Percentiles rank a stretch among this genome's conserved stretches.
These are phyloP conservation scores for Smittia aterrima DNA, from an alignment of 2,888 invertebrate species.

Conservation along the genomic window DNA sequence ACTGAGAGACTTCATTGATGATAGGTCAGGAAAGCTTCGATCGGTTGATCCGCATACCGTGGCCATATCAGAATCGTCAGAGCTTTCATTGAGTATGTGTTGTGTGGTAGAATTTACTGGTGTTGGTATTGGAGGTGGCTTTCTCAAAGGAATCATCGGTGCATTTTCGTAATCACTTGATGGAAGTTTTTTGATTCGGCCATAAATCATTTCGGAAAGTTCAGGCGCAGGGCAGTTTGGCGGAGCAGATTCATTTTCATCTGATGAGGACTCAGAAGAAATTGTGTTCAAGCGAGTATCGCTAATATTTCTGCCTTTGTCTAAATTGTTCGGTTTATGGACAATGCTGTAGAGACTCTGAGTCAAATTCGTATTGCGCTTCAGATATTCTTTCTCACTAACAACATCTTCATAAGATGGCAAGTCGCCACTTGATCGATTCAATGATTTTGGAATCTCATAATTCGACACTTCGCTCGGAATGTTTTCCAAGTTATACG, in stretches of 20 bases:
- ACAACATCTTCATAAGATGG: conserved; percentile 52
- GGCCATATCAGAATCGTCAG: not conserved
- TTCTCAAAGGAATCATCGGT: conserved; percentile 27
- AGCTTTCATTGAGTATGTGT: not conserved
- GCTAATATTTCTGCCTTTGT: not conserved
- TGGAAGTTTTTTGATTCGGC: conserved; percentile 44
- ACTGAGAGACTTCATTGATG: not conserved
- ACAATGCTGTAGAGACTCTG: conserved; percentile 39
- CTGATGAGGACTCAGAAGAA: not conserved
- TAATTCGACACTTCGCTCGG: conserved; percentile 45
- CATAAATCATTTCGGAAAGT: conserved; percentile 46
- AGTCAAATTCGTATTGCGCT: conserved; percentile 42
- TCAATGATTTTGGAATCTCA: conserved; percentile 49
- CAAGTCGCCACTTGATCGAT: conserved; percentile 43
- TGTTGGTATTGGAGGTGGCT: conserved; percentile 46
- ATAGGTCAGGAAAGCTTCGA: not conserved
- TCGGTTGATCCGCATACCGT: not conserved
- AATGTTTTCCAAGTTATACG: conserved; percentile 43
- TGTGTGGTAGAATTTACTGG: conserved; percentile 34
- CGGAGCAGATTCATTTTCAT: conserved; percentile 45
- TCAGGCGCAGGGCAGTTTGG: conserved; percentile 51
- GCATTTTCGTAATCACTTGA: conserved; percentile 26
- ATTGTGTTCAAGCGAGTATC: conserved; percentile 14
- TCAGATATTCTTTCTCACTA: conserved; percentile 21
- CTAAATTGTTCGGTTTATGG: not conserved